Base-by-base conservation (phyloP, 2,888 invertebrate genomes). In the Chromoteleia sp. region DNA sequence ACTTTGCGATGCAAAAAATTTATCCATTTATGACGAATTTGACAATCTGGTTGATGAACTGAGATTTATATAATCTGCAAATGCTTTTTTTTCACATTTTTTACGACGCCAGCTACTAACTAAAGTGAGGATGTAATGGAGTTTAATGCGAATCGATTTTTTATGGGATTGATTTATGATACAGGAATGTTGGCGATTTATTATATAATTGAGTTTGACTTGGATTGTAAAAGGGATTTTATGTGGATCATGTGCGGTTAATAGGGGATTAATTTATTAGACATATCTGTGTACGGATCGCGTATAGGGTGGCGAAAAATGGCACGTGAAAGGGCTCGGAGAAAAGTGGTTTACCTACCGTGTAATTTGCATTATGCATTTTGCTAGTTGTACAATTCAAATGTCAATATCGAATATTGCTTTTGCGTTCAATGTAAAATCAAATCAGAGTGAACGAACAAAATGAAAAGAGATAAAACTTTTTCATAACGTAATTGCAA, bases 71-170 rank as follows among this genome's bases (percentile, higher is more conserved):
- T 50, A 48, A 39, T 39, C 59, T 45, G 58, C 71, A 14, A 59
- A 59, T 39, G 17, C n/a, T 2, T 0, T 36, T 59, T 36, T 45
- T 19, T 36, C 12, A 15, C 14, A 25, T 21, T 39, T 52, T 67
- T 45, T 48, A 67, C 30, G 12, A 54, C 17, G 29, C 21, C 14
- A 8, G 25, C 6, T 41, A n/a, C n/a, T 2, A n/a, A 8, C 43
- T 43, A 56, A 36, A 43, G 12, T 43, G 48, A 48, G 29, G 14
- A 25, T 25, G 30, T 59, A 75, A 67, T 75, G 29, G 39, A 65
- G 43, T 67, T 67, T 58, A 75, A 75, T 67, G 41, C 14, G 67
- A 43, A 65, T 67, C 67, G 74, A 65, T 74, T 63, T 74, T 74
- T 63, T 54, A 54, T 48, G 33, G 33, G 19, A 29, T 48, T 74